Evolutionary conservation across 2,113 vertebrate species (phyloP), one percentile per base, ranked within the genome.

Genomic region (Nycticebus coucang): DNA sequence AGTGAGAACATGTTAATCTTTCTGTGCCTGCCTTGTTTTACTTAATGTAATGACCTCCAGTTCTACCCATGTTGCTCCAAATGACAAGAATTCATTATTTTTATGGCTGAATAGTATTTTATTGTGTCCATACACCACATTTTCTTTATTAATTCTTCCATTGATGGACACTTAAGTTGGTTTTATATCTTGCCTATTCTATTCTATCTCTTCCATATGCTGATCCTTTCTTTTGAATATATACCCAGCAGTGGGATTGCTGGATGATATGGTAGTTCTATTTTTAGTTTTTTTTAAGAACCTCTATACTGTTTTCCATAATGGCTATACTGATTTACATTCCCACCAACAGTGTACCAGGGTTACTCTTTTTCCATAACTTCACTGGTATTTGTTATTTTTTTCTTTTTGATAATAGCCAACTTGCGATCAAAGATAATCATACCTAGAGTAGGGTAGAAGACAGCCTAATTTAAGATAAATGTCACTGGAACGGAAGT

Each of bases 341-440:
- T 77, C 17, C 74, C 45, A 30, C 26, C 41, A 77, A 45, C 41
- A 50, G 74, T 50, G 28, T 75, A 75, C 18, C 9, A 77, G 45
- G 26, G 74, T 77, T 77, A 26, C 26, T 41, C 26, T 77, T 77
- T 77, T 45, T 77, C 74, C 41, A 30, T 6, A 77, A 26, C 26
- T 15, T 18, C 18, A 24, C 41, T 15, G 26, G 41, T 15, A 77
- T 77, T 50, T 77, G 41, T 77, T 77, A 18, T 77, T 50, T 77
- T 77, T 50, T 4, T 77, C 74, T 77, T 75, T 74, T 77, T 77
- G 26, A 28, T 21, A 95, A 45, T 9, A 71, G 45, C 35, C 50
- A 71, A 50, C 50, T 88, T 91, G 33, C 7, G 33, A 88, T 91
- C 59, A 90, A 87, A 81, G 66, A 81, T 71, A 91, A 89, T 11